Percentiles rank a stretch among this genome's conserved stretches.
These are phyloP conservation scores for Drosophila kohkoa DNA, from an alignment of 1,140 invertebrate genomes.

Conservation along the genomic window DNA sequence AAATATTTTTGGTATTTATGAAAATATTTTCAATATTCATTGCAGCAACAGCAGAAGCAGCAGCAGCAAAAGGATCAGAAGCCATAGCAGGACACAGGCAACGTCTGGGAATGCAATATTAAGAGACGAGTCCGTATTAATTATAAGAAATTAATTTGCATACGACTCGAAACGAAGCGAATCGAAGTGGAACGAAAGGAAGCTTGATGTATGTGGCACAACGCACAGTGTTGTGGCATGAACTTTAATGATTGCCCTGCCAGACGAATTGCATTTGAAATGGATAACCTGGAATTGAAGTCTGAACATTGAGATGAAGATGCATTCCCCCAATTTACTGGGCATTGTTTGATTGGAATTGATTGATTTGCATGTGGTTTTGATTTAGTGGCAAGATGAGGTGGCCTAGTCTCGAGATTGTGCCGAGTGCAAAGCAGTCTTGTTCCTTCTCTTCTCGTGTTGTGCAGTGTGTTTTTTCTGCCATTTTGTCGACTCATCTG, in stretches of 20 bases:
- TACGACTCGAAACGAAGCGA: constrained; percentile 17
- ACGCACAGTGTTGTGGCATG: background rate
- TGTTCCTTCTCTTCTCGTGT: constrained; percentile 25
- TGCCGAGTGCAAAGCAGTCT: background rate
- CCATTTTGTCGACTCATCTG: constrained; percentile 73
- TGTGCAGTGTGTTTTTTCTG: constrained; percentile 22
- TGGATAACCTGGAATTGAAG: constrained; percentile 13
- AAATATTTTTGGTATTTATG: constrained; percentile 69
- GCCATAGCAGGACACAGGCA: background rate
- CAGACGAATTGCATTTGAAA: constrained; percentile 17
- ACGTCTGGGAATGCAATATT: constrained; percentile 20
- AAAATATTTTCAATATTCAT: constrained; percentile 60
- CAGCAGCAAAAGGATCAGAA: background rate
- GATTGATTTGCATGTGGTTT: constrained; percentile 50
- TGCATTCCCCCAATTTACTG: constrained; percentile 27
- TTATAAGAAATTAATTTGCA: constrained; percentile 58
- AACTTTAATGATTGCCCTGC: constrained; percentile 1
- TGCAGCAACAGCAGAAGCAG: constrained; percentile 1
- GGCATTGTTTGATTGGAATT: constrained; percentile 43
- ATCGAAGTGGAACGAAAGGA: background rate
- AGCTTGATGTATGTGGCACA: background rate
- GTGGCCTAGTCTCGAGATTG: background rate
- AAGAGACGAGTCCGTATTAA: constrained; percentile 46
- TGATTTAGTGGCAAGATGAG: constrained; percentile 23
- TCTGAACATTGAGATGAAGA: background rate